Conservation (phyloP, 2,888 invertebrate genomes). For the Exocentrus adspersus region DNA sequence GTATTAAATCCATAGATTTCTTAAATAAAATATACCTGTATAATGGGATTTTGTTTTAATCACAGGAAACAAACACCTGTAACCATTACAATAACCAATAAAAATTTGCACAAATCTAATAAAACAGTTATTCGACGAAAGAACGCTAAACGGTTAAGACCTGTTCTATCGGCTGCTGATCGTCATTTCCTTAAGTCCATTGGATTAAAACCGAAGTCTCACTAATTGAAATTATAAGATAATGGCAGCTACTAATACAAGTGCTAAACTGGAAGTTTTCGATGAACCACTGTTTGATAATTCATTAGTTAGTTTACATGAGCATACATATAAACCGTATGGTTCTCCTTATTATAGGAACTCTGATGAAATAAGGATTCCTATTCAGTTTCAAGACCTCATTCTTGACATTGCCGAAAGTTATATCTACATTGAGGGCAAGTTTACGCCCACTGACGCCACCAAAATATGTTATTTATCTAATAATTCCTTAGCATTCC, state of each 20-base stretch:
- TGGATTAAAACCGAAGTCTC: background rate
- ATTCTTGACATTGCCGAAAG: constrained; percentile 27
- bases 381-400: constrained; percentile 22
- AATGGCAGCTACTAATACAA: background rate
- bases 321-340: constrained; percentile 27
- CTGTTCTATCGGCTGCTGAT: background rate
- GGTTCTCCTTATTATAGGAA: no score
- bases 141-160: background rate
- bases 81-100: background rate
- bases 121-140: background rate
- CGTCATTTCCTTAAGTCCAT: background rate
- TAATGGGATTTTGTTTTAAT: no score
- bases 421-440: constrained; percentile 22
- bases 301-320: constrained; percentile 12
- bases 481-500: constrained; percentile 6
- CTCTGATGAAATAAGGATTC: constrained; percentile 4
- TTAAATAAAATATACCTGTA: no score
- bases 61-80: background rate
- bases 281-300: constrained; percentile 15
- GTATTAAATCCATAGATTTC: no score
- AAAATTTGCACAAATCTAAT: background rate
- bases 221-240: background rate
- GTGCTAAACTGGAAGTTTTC: constrained; percentile 22
- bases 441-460: constrained; percentile 17
- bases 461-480: constrained; percentile 19